These are phyloP conservation scores for Anguilla marmorata DNA, from an alignment of 2,797 vertebrate genomes.

Conservation along the genomic window DNA sequence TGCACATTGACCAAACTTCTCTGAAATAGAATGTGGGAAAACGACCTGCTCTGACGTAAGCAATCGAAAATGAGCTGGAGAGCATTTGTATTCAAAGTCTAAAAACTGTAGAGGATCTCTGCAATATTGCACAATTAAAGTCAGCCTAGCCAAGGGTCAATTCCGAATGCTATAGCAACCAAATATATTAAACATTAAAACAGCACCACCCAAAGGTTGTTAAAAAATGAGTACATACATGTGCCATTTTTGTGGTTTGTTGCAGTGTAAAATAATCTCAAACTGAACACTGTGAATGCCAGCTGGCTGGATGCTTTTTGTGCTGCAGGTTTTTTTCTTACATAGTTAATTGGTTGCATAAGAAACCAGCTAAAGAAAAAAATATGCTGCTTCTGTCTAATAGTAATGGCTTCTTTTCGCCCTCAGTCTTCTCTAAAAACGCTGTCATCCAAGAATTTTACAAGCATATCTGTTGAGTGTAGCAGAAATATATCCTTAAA, in stretches of 20 bases:
- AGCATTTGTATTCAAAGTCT: background rate
- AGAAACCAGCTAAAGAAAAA: background rate
- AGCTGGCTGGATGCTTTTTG: background rate
- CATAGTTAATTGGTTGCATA: background rate
- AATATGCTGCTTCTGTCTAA: background rate
- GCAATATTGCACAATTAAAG: background rate
- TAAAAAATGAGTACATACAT: background rate
- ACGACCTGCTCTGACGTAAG: background rate
- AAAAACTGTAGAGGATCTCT: background rate
- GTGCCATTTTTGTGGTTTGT: background rate
- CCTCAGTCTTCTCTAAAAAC: background rate
- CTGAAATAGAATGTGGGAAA: background rate
- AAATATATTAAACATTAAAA: constrained; percentile 9
- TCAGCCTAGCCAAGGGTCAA: background rate
- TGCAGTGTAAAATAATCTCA: background rate
- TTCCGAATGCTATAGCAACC: constrained; percentile 9
- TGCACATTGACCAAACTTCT: background rate
- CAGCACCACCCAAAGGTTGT: constrained; percentile 3
- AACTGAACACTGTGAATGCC: constrained; percentile 1
- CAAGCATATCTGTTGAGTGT: background rate
- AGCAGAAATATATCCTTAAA: background rate
- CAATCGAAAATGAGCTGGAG: background rate
- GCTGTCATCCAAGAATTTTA: background rate
- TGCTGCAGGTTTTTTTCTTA: background rate
- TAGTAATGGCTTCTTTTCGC: background rate